phyloP scores from a whole-genome alignment of 2,888 invertebrate genomes.

The Margaritifera margaritifera region DNA sequence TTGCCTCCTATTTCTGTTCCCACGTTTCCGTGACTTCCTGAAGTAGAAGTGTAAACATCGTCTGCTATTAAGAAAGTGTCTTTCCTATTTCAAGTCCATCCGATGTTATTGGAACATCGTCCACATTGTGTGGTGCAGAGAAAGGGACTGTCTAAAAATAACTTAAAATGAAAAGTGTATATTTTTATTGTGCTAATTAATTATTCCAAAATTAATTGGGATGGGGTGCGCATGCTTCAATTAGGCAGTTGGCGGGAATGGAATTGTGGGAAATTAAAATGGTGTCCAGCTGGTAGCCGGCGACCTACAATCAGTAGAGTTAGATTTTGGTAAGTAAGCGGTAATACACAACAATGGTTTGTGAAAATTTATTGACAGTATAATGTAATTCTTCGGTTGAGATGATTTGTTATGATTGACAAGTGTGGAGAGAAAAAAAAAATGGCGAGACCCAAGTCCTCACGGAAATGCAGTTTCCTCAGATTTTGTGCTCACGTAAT shows the following conservation, averaged over 20 bases:
- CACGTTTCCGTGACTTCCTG: no score
- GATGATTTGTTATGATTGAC: no score
- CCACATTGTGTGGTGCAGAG: conserved; percentile 4
- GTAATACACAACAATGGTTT: no score
- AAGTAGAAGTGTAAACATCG: neutral
- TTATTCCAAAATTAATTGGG: conserved; percentile 53
- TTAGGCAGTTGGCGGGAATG: conserved; percentile 27
- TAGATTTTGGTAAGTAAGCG: neutral
- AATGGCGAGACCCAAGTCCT: no score
- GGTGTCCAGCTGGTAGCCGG: conserved; percentile 7
- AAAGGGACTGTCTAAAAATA: conserved; percentile 10
- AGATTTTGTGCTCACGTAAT: no score
- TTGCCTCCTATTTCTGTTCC: no score
- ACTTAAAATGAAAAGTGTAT: conserved; percentile 29
- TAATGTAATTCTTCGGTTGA: no score
- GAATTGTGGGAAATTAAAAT: conserved; percentile 33
- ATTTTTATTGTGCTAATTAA: conserved; percentile 50
- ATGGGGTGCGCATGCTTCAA: conserved; percentile 43
- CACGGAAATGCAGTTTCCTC: no score
- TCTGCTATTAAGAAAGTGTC: conserved; percentile 4
- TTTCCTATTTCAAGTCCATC: conserved; percentile 2
- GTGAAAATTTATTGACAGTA: no score
- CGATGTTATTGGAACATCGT: conserved; percentile 1
- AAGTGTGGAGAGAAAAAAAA: no score
- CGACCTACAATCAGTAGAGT: neutral